Evolutionary conservation across 2,113 vertebrate species (phyloP).

Genomic region (Nettapus auritus): DNA sequence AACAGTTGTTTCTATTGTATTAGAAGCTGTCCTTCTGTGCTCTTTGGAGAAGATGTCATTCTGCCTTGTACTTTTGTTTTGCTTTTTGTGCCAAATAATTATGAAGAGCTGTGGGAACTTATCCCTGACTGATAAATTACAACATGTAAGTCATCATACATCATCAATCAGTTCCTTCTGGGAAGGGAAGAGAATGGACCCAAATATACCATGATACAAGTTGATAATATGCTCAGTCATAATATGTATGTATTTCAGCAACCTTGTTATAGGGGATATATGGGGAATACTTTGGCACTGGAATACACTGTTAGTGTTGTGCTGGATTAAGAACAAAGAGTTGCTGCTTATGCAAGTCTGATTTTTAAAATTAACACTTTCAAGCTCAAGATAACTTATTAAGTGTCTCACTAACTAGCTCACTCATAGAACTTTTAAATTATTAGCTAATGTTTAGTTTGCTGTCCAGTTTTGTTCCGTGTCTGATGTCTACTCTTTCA

Average conservation of each 20-base stretch:
- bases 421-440: neutral
- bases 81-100: neutral
- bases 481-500: neutral
- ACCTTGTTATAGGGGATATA: neutral
- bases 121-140: neutral
- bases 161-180: accelerated
- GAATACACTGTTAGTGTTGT: neutral
- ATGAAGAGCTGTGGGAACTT: neutral
- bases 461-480: neutral
- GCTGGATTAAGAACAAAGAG: neutral
- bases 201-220: neutral
- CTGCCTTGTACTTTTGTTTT: neutral
- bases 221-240: neutral
- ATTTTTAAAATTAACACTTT: neutral
- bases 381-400: neutral
- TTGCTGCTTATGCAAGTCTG: neutral
- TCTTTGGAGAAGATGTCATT: neutral
- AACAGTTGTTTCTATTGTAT: neutral
- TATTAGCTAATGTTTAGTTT: neutral
- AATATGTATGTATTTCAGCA: neutral
- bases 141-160: accelerated
- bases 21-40: neutral
- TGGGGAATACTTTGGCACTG: neutral
- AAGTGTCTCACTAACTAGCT: neutral
- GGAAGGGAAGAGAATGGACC: neutral